These are phyloP conservation scores for Alosa sapidissima DNA, from an alignment of 2,797 vertebrate genomes.

Conservation along the genomic window DNA sequence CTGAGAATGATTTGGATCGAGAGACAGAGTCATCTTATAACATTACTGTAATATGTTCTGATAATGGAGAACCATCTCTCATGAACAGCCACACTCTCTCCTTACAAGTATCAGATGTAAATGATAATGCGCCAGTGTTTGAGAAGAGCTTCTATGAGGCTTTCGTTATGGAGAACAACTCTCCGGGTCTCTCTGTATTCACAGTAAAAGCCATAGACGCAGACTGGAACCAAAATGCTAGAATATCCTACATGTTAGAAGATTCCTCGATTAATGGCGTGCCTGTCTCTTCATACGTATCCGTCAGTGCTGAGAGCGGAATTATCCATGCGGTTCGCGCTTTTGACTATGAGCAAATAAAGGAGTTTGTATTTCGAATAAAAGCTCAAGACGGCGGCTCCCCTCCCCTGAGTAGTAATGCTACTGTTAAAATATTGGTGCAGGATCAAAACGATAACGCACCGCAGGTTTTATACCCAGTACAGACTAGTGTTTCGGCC, in stretches of 20 bases:
- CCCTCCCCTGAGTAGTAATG: not conserved
- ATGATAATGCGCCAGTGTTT: not conserved
- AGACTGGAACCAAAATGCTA: constrained; percentile 11
- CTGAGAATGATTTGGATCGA: constrained; percentile 37
- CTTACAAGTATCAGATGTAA: constrained; percentile 4
- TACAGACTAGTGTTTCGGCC: not conserved
- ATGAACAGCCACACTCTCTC: not conserved
- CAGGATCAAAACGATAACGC: constrained; percentile 8
- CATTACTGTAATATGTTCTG: not conserved
- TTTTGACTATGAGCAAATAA: constrained; percentile 10
- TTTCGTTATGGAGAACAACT: not conserved
- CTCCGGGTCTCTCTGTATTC: not conserved
- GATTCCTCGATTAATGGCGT: constrained; percentile 2
- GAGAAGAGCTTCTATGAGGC: not conserved
- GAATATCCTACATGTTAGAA: constrained; percentile 11
- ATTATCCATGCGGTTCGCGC: not conserved
- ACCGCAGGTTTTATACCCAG: not conserved
- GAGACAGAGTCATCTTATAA: not conserved
- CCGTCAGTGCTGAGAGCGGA: not conserved
- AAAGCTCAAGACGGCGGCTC: constrained; percentile 10
- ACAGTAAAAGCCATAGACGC: not conserved
- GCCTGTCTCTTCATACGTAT: not conserved
- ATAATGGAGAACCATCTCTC: not conserved
- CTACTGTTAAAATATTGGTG: not conserved
- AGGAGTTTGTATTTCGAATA: not conserved